Evolutionary conservation across 2,888 invertebrate genomes (phyloP).

Genomic region (Ennomos fuscantarius): DNA sequence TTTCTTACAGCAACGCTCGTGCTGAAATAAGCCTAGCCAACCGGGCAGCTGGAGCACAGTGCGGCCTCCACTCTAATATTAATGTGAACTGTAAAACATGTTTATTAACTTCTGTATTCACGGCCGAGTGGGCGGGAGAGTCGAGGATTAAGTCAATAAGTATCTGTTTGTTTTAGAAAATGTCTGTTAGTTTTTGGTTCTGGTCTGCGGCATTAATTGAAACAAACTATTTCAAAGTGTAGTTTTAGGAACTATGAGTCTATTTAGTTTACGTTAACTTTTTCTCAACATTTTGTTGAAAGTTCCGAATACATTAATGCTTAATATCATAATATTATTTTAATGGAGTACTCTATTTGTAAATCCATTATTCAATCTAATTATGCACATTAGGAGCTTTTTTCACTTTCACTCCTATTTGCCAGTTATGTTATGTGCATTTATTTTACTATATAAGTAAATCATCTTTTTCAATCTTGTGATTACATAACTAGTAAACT

Average conservation of each 20-base stretch:
- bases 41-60: conserved; percentile 51
- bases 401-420: too few species aligned
- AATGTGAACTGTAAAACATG: conserved; percentile 57
- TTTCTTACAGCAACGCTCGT: conserved; percentile 61
- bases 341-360: too few species aligned
- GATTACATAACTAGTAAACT: neutral
- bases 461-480: neutral
- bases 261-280: conserved; percentile 2
- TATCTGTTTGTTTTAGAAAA: conserved; percentile 32
- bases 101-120: conserved; percentile 50
- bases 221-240: conserved; percentile 13
- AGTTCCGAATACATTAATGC: too few species aligned
- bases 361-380: too few species aligned
- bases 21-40: conserved; percentile 56
- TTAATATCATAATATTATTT: too few species aligned
- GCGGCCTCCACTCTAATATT: conserved; percentile 54
- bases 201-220: conserved; percentile 10
- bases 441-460: too few species aligned
- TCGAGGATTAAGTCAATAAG: conserved; percentile 38
- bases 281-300: too few species aligned
- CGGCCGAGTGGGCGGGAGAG: conserved; percentile 23
- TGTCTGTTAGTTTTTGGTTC: conserved; percentile 25
- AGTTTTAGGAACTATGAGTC: neutral
- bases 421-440: too few species aligned
- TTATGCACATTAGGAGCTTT: too few species aligned